Conservation (phyloP, 1,140 invertebrate genomes). For the Saccostrea glomerata region DNA sequence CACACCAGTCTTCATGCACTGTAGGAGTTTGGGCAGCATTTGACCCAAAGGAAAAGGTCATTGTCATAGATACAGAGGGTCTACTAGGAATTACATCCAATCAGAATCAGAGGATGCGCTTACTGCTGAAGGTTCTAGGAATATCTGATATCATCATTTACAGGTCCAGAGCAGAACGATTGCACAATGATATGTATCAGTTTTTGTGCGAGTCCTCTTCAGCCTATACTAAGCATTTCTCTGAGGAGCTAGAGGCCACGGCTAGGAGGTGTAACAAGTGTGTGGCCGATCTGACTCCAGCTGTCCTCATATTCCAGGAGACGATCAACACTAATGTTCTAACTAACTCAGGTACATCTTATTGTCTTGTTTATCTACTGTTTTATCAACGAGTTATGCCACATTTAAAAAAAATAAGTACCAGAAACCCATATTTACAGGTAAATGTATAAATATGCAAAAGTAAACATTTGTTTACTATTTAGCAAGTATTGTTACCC, state of each 20-base stretch:
- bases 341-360: slow-evolving; percentile 62
- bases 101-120: slow-evolving; percentile 85
- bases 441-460: too few relatives aligned
- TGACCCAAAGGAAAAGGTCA: slow-evolving; percentile 83
- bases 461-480: too few relatives aligned
- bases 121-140: slow-evolving; percentile 89
- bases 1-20: slow-evolving; percentile 87
- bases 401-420: too few relatives aligned
- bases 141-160: slow-evolving; percentile 91
- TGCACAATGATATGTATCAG: slow-evolving; percentile 89
- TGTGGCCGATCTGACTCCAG: slow-evolving; percentile 84
- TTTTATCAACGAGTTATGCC: too few relatives aligned
- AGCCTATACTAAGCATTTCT: slow-evolving; percentile 88
- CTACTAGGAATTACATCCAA: slow-evolving; percentile 84
- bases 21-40: slow-evolving; percentile 90
- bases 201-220: slow-evolving; percentile 89
- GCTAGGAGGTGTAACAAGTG: slow-evolving; percentile 81
- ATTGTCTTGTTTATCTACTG: too few relatives aligned
- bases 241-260: slow-evolving; percentile 83
- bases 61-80: slow-evolving; percentile 91
- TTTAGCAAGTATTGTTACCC: too few relatives aligned
- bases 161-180: slow-evolving; percentile 87
- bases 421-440: too few relatives aligned
- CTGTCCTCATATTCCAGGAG: slow-evolving; percentile 90
- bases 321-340: slow-evolving; percentile 85